Base-by-base conservation (phyloP, 2,113 vertebrate species). In the Boleophthalmus pectinirostris region DNA sequence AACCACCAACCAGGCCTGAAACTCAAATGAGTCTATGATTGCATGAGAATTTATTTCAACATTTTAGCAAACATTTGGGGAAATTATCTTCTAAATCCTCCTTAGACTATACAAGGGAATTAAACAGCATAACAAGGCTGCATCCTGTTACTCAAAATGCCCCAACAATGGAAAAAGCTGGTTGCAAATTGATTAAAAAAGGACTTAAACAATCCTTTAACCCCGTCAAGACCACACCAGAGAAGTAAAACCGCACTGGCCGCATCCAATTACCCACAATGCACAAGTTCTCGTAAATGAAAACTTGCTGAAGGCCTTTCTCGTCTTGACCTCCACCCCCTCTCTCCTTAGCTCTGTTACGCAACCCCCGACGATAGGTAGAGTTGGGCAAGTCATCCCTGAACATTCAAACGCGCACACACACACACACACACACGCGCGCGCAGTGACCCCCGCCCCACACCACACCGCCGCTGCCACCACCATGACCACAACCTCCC, bases 311-410 rank as follows among this genome's bases (percentile, higher is more conserved):
- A 93, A 92, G 88, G 82, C 92, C 92, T 91, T 91, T 23, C 94
- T 95, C 93, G 94, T 95, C 92, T 95, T 96, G 93, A 96, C 94
- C 94, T 90, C 93, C 92, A 92, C 94, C 93, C 93, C 93, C 92
- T 93, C 88, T 72, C 45, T 46, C 63, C 73, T 63, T 64, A 66
- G 73, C 20, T 65, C 33, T 68, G 43, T 66, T 68, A 76, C 73
- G 66, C 66, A 82, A 77, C 75, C 83, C 80, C 72, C 58, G n/a
- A 75, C 73, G 67, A 51, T 72, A 73, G 74, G 58, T 63, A 14
- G 74, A 73, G 68, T 60, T 35, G 60, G 12, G 35, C 38, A 18
- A 14, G 54, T 47, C 75, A 58, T 53, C 63, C 67, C 51, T 13
- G 51, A 49, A 58, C 71, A 49, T 51, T 33, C 38, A 35, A 33